These are phyloP conservation scores for Trichonephila inaurata DNA, from an alignment of 1,140 invertebrate species.

Conservation along the genomic window DNA sequence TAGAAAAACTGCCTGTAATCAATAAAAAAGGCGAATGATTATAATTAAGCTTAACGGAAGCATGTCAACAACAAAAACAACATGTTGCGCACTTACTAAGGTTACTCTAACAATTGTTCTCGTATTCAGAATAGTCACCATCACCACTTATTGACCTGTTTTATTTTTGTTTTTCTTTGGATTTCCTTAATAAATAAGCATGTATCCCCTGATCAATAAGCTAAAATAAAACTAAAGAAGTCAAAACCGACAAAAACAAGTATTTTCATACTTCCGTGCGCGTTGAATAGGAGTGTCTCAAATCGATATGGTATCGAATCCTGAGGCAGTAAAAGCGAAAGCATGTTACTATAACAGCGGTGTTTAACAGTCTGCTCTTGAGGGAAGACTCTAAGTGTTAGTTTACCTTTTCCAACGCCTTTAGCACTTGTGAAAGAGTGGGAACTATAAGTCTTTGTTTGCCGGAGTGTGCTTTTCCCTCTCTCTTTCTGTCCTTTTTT, in stretches of 20 bases:
- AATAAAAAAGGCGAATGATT: no score
- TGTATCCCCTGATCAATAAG: slow-evolving; percentile 8
- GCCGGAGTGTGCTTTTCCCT: slow-evolving; percentile 50
- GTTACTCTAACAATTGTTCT: not conserved
- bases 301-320: slow-evolving; percentile 61
- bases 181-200: not conserved
- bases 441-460: slow-evolving; percentile 75
- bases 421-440: slow-evolving; percentile 71
- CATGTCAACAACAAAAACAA: not conserved
- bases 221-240: slow-evolving; percentile 28
- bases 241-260: slow-evolving; percentile 62
- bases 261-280: slow-evolving; percentile 59
- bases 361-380: slow-evolving; percentile 69
- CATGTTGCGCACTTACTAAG: not conserved
- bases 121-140: not conserved
- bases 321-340: slow-evolving; percentile 73
- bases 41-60: no score
- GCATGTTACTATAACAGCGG: slow-evolving; percentile 74
- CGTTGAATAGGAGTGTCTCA: slow-evolving; percentile 28
- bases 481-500: slow-evolving; percentile 7
- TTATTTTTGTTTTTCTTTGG: not conserved
- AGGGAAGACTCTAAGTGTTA: slow-evolving; percentile 72
- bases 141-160: not conserved
- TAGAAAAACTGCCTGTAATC: no score
- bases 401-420: slow-evolving; percentile 74